These are phyloP conservation scores for Andrena fulva DNA, from an alignment of 2,888 invertebrate species.

Conservation along the genomic window DNA sequence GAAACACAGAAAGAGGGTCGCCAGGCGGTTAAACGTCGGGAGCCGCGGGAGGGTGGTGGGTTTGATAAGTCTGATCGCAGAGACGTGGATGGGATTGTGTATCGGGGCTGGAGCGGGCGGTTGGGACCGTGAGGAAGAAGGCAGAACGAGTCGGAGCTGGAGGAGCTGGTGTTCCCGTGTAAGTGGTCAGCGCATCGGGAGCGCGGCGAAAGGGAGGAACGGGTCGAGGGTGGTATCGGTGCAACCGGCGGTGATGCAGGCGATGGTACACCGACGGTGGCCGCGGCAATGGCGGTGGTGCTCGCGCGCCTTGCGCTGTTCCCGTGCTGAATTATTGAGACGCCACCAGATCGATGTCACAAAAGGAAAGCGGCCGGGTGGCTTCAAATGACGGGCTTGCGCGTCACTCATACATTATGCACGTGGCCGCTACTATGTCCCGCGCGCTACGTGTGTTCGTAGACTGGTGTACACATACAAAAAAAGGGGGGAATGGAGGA, in stretches of 20 bases:
- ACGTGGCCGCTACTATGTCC: slow-evolving; percentile 77
- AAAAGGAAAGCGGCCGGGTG: slow-evolving; percentile 82
- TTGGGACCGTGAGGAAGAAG: background rate
- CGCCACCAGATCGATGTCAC: slow-evolving; percentile 84
- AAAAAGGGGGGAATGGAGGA: background rate
- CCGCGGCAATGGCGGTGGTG: slow-evolving; percentile 45
- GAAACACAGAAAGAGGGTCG: slow-evolving; percentile 42
- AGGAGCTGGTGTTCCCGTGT: slow-evolving; percentile 9
- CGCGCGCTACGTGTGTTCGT: slow-evolving; percentile 77
- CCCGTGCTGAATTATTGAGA: slow-evolving; percentile 84
- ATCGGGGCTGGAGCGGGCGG: background rate
- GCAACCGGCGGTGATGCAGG: slow-evolving; percentile 43
- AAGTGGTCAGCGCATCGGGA: slow-evolving; percentile 22
- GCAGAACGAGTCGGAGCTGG: background rate
- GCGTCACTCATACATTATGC: slow-evolving; percentile 83
- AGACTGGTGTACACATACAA: slow-evolving; percentile 69
- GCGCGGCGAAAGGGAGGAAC: slow-evolving; percentile 33
- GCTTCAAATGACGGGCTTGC: slow-evolving; percentile 84
- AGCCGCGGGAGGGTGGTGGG: slow-evolving; percentile 27
- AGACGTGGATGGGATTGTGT: slow-evolving; percentile 19
- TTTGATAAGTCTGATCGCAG: slow-evolving; percentile 47
- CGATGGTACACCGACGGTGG: slow-evolving; percentile 51
- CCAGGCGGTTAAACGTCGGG: slow-evolving; percentile 38
- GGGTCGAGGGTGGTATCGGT: slow-evolving; percentile 30
- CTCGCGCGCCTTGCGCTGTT: slow-evolving; percentile 81